Base-by-base conservation (phyloP, 2,113 vertebrate genomes). In the Xiphophorus maculatus region DNA sequence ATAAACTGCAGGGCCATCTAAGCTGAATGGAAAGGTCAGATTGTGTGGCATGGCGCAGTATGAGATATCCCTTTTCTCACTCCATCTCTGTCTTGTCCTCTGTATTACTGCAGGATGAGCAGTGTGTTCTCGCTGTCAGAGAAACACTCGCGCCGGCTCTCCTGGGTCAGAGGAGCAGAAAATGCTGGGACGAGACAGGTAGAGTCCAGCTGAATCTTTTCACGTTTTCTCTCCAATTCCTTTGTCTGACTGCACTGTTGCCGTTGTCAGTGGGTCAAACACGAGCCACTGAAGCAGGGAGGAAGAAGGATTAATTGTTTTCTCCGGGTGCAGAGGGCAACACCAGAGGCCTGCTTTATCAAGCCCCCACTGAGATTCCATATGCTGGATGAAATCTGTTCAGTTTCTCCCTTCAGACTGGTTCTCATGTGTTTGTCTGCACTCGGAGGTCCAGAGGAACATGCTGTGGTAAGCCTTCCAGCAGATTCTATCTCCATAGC, bases 261-360 rank as follows among this genome's bases (percentile, higher is more conserved):
- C 32, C 42, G 67, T 75, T 88, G 81, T 76, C 76, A 73, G 10
- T 0, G 6, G 62, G 71, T 74, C 78, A 84, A 83, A 79, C 66
- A 67, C 44, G 75, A 84, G 66, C 77, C 80, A 77, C 30, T 1
- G 58, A 74, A 68, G 74, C 37, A 13, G 65, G 66, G 54, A 72
- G 74, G 76, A 82, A 86, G 67, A 60, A 84, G 77, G 83, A 93
- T 91, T 90, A 93, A 94, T 93, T 92, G 89, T 93, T 90, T 92
- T 90, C 81, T 83, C 75, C 74, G 85, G 88, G 87, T 92, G 82
- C 84, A 89, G 74, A 90, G 93, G 82, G 85, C 87, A 88, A 63
- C 72, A 76, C 69, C 65, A 81, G 80, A 35, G 22, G 73, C 30
- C 86, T 78, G 80, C 82, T 90, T 93, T 79, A 82, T 77, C 28